Evolutionary conservation across 2,113 vertebrate species (phyloP).

Genomic region (Galbula dea): DNA sequence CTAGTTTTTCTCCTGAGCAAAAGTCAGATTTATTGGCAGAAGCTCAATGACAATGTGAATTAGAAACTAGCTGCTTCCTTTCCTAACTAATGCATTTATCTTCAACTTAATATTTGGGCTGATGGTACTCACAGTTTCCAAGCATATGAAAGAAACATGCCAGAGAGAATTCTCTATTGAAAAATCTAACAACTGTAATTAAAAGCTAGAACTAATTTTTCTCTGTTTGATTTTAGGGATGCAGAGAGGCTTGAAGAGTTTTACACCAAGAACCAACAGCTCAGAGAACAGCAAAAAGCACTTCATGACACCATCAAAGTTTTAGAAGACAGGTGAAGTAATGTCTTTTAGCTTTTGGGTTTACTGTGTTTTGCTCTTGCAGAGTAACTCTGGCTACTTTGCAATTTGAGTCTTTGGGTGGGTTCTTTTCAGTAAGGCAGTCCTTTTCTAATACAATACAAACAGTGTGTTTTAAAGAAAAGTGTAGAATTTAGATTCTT

Average conservation of each 20-base stretch:
- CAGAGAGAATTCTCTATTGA: neutral
- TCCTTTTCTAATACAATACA: neutral
- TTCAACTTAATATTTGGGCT: neutral
- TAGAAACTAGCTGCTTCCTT: neutral
- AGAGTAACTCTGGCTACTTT: neutral
- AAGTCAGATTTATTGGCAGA: neutral
- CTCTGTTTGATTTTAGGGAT: conserved; percentile 76
- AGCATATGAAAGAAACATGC: neutral
- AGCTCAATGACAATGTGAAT: neutral
- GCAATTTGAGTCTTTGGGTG: neutral
- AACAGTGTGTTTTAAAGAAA: neutral
- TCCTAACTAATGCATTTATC: neutral
- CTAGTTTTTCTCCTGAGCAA: neutral
- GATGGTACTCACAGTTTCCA: neutral
- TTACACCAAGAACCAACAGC: conserved; percentile 89
- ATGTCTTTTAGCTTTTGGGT: neutral
- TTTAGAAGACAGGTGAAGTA: conserved; percentile 87
- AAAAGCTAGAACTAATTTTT: neutral
- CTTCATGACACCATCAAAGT: conserved; percentile 87
- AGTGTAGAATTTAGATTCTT: neutral
- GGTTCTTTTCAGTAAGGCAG: neutral
- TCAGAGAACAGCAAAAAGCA: conserved; percentile 88
- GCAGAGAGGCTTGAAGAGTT: conserved; percentile 92
- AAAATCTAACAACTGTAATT: neutral
- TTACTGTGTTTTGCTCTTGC: neutral